phyloP scores from a whole-genome alignment of 2,888 invertebrate genomes.

The Hymenopus coronatus region DNA sequence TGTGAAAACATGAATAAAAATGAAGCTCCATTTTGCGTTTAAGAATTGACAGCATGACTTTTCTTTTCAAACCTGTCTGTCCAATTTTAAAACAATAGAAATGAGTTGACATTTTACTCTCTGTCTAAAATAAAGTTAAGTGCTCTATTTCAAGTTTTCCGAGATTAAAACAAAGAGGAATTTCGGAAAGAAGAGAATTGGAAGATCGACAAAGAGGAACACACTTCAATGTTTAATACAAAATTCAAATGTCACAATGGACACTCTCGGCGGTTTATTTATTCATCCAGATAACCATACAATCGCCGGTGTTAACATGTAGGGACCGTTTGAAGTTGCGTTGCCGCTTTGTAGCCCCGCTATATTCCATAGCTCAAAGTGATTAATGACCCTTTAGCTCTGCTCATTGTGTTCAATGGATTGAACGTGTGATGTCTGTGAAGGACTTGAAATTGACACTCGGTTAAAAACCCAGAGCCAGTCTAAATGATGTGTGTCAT shows the following conservation, averaged over 20 bases:
- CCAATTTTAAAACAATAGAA: no score
- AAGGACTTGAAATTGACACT: neutral
- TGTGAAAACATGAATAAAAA: no score
- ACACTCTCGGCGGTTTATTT: neutral
- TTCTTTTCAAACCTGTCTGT: no score
- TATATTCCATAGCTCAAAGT: neutral
- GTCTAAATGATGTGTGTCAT: neutral
- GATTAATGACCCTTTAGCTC: neutral
- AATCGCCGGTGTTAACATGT: neutral
- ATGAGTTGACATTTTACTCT: no score
- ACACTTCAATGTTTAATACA: no score
- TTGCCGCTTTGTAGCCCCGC: neutral
- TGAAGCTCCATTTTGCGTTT: no score
- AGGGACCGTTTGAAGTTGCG: neutral
- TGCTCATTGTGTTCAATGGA: neutral
- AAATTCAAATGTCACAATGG: neutral
- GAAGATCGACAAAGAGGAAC: no score
- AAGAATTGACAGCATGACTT: no score
- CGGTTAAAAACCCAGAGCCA: neutral
- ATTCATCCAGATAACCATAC: conserved; percentile 13
- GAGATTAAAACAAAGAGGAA: no score
- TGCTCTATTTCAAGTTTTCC: no score
- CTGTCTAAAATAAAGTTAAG: no score
- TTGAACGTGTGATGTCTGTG: neutral
- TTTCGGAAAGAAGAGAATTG: no score